Conservation (phyloP, 2,113 vertebrate genomes). For the Datnioides undecimradiatus region DNA sequence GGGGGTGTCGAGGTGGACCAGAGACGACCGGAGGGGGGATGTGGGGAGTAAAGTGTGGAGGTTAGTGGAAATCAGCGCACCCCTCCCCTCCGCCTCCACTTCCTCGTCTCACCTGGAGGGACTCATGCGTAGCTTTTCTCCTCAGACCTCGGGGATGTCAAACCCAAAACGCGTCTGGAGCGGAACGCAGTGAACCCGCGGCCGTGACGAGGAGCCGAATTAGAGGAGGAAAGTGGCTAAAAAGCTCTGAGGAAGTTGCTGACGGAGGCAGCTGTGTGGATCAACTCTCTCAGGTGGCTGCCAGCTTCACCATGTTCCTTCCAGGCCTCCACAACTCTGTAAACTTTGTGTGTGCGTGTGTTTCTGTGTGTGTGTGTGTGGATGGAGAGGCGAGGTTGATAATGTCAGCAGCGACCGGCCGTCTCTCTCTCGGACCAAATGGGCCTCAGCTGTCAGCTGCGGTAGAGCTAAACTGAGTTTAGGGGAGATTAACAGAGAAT, state of each 20-base stretch:
- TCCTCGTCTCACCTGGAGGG: slow-evolving; percentile 53
- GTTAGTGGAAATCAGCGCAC: neutral
- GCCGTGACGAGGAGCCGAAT: slow-evolving; percentile 64
- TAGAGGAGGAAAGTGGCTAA: slow-evolving; percentile 73
- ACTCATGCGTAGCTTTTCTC: slow-evolving; percentile 34
- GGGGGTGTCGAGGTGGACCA: slow-evolving; percentile 14
- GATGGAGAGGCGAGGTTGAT: slow-evolving; percentile 42
- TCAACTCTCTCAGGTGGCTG: slow-evolving; percentile 79
- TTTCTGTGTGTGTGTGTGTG: slow-evolving; percentile 21
- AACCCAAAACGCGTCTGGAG: slow-evolving; percentile 54
- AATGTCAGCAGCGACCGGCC: slow-evolving; percentile 68
- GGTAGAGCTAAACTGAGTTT: slow-evolving; percentile 72
- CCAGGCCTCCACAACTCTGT: slow-evolving; percentile 44
- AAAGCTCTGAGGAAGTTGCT: slow-evolving; percentile 75
- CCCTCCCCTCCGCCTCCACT: neutral
- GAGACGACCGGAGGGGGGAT: slow-evolving; percentile 3
- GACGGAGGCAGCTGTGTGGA: slow-evolving; percentile 67
- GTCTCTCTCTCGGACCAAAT: slow-evolving; percentile 73
- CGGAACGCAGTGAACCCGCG: slow-evolving; percentile 51
- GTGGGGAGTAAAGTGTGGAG: neutral
- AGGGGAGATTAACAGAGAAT: slow-evolving; percentile 69
- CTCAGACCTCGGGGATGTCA: slow-evolving; percentile 57
- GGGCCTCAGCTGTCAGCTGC: slow-evolving; percentile 72
- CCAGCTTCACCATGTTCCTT: slow-evolving; percentile 56
- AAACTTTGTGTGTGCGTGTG: slow-evolving; percentile 27